Evolutionary conservation across 2,888 invertebrate genomes (phyloP).

Genomic region (Azorinus chamasolen): DNA sequence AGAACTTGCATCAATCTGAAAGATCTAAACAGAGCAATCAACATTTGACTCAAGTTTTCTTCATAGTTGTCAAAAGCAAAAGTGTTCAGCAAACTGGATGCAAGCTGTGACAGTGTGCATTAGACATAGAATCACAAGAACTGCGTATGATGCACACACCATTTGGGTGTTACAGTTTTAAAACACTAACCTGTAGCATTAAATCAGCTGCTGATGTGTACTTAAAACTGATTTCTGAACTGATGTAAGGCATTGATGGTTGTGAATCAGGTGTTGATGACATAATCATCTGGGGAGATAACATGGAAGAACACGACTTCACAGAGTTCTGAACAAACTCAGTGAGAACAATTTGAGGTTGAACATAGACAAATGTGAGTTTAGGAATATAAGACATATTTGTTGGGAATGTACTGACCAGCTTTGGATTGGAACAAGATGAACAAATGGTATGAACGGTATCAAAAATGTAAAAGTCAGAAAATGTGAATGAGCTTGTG

Average conservation of each 20-base stretch:
- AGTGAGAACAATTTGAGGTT: conserved; percentile 29
- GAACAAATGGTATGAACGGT: conserved; percentile 36
- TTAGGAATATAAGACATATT: conserved; percentile 21
- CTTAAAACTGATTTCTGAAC: conserved; percentile 23
- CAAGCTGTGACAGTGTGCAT: conserved; percentile 46
- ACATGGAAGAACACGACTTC: conserved; percentile 37
- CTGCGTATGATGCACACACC: conserved; percentile 52
- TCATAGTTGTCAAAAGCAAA: conserved; percentile 41
- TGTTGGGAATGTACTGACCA: conserved; percentile 35
- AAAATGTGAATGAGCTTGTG: conserved; percentile 26
- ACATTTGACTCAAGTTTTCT: conserved; percentile 57
- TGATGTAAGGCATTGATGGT: conserved; percentile 44
- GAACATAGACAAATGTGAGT: conserved; percentile 30
- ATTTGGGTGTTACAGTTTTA: conserved; percentile 45
- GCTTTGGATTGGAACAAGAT: conserved; percentile 34
- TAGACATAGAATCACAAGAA: conserved; percentile 39
- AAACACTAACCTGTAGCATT: conserved; percentile 47
- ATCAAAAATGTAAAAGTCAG: conserved; percentile 22
- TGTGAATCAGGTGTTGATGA: conserved; percentile 41
- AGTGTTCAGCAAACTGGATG: conserved; percentile 57
- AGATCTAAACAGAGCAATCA: conserved; percentile 54
- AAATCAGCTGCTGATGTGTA: conserved; percentile 44
- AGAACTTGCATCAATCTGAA: conserved; percentile 55
- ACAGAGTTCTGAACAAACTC: conserved; percentile 22
- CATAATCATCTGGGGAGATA: conserved; percentile 38